Conservation (phyloP, 2,113 vertebrate genomes). For the Planiliza haematocheilus region DNA sequence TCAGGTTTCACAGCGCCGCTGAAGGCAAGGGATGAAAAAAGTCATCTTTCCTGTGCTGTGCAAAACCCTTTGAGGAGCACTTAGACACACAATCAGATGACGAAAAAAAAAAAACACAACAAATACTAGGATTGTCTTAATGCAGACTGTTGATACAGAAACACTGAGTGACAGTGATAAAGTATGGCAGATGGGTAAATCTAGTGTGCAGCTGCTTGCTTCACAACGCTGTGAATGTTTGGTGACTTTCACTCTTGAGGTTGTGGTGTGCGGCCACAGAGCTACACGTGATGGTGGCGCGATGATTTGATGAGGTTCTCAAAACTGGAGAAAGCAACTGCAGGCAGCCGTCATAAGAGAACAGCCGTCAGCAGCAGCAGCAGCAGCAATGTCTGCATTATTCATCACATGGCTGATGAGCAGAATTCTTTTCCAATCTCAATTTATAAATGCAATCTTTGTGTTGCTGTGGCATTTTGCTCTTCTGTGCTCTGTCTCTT, state of each 20-base stretch:
- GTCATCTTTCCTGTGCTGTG: too few species aligned
- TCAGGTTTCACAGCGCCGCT: conserved; percentile 36
- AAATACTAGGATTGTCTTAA: conserved; percentile 15
- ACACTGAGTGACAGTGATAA: too few species aligned
- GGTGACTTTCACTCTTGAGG: too few species aligned
- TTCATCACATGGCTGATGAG: conserved; percentile 4
- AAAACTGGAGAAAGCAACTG: neutral
- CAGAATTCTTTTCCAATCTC: neutral
- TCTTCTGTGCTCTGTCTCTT: neutral
- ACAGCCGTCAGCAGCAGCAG: neutral
- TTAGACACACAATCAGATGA: neutral
- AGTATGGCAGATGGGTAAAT: neutral
- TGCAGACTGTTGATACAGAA: neutral
- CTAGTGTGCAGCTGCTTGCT: neutral
- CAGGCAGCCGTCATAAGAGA: neutral
- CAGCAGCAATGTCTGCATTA: neutral
- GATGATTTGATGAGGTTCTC: conserved; percentile 15
- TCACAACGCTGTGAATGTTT: too few species aligned
- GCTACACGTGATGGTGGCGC: neutral
- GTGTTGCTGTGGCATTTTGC: conserved; percentile 9
- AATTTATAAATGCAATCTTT: neutral
- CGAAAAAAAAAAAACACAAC: conserved; percentile 8
- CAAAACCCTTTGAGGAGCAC: neutral
- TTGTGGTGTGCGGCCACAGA: too few species aligned
- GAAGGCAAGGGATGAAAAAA: conserved; percentile 3